These are phyloP conservation scores for Buphagus erythrorhynchus DNA, from an alignment of 2,797 vertebrate species.

Conservation along the genomic window DNA sequence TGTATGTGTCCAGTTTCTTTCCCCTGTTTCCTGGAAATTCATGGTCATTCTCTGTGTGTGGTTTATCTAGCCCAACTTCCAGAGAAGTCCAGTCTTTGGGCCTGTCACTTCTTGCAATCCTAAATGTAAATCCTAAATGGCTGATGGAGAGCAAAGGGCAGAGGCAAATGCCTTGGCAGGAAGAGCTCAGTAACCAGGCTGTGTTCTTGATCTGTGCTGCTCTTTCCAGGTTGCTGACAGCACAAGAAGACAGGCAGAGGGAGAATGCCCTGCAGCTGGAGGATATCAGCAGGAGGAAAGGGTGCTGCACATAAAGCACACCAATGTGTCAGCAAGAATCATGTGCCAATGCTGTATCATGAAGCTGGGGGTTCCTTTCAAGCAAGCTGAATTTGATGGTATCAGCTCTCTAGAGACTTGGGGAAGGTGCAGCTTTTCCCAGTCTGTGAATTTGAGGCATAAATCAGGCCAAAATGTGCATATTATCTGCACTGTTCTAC, in stretches of 20 bases:
- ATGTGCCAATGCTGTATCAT: not conserved
- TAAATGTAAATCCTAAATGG: not conserved
- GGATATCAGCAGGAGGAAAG: slow-evolving; percentile 35
- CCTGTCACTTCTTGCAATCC: not conserved
- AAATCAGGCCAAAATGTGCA: not conserved
- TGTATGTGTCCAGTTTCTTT: not conserved
- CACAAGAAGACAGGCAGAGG: slow-evolving; percentile 62
- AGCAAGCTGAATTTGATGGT: not conserved
- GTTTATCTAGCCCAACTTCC: not conserved
- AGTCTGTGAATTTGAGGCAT: not conserved
- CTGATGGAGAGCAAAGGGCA: not conserved
- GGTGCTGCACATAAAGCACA: slow-evolving; percentile 53
- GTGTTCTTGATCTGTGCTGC: not conserved
- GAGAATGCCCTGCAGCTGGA: slow-evolving; percentile 56
- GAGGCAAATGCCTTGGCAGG: not conserved
- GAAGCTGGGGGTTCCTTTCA: not conserved
- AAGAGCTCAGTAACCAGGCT: not conserved
- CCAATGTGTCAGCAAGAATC: not conserved
- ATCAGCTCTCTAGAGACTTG: not conserved
- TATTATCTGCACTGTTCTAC: not conserved
- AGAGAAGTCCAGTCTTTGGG: not conserved
- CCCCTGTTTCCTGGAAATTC: not conserved
- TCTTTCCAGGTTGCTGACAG: slow-evolving; percentile 62
- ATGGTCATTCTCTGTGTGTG: not conserved
- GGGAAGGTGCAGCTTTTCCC: not conserved